Evolutionary conservation across 2,797 vertebrate genomes (phyloP), one percentile per base, ranked within the genome.

Genomic region (Syncerus caffer): DNA sequence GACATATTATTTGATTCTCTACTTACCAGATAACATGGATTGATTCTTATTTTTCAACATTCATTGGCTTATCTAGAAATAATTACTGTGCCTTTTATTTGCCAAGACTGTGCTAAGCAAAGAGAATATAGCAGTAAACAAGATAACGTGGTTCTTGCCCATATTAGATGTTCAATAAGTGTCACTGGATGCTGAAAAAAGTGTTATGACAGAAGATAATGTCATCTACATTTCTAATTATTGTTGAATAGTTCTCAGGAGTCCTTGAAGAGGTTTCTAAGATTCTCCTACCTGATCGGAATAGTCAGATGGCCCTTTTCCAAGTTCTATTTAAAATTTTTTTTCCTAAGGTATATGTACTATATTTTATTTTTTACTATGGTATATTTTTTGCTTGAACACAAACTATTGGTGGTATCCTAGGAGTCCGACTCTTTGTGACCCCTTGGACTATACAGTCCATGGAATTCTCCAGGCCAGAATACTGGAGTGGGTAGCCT

Each of bases 1-100:
- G 51, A 84, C 50, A 96, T 16, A 86, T 83, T 78, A 89, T 96
- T 92, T 85, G 64, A 85, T 96, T 92, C 79, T 85, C 79, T 83
- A 45, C 78, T 64, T 88, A 91, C 17, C 50, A 82, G 87, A 86
- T 89, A 93, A 93, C 51, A 84, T 45, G n/a, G n/a, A 47, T 76
- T 85, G 45, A 47, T 64, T 85, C 85, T 85, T 82, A 67, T 78
- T 86, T 93, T 95, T 83, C 76, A 31, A 25, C 82, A 96, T 15
- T 83, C 4, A 76, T 57, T 85, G 96, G 15, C 14, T 85, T 31
- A 42, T 85, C 62, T 93, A 82, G 85, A 85, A 85, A 29, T 58
- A 45, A 76, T 93, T 80, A 60, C 23, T 62, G 51, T 85, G 51
- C 25, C 34, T 96, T 85, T 86, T 76, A 60, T 85, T 82, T 83